phyloP scores from a whole-genome alignment of 1,140 invertebrate species.

The Trichonephila inaurata region DNA sequence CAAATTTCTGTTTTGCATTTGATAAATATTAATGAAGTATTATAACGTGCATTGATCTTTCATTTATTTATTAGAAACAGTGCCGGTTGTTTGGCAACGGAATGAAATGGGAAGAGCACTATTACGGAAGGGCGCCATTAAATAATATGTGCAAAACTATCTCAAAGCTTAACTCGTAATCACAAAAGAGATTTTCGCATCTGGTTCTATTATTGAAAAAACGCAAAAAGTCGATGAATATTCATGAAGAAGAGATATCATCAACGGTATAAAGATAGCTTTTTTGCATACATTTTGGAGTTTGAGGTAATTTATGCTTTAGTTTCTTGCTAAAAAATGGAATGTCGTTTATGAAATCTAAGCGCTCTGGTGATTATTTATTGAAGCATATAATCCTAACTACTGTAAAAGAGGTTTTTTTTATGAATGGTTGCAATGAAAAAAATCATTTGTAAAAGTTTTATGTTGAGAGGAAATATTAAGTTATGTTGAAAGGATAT shows the following conservation, averaged over 20 bases:
- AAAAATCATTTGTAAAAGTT: too few relatives aligned
- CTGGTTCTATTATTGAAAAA: neutral
- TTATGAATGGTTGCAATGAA: too few relatives aligned
- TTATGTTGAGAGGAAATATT: too few relatives aligned
- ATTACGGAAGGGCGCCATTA: neutral
- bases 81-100: constrained; percentile 25
- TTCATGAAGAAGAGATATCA: neutral
- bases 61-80: constrained; percentile 45
- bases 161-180: neutral
- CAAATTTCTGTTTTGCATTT: constrained; percentile 54
- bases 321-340: too few relatives aligned
- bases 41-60: constrained; percentile 1
- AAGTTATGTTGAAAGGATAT: too few relatives aligned
- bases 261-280: neutral
- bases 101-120: constrained; percentile 1
- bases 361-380: neutral
- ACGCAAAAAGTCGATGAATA: neutral
- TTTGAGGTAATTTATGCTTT: neutral
- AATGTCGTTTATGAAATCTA: neutral
- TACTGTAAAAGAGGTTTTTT: too few relatives aligned
- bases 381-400: neutral
- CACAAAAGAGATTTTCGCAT: neutral
- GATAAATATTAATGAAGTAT: constrained; percentile 56
- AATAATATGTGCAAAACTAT: neutral
- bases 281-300: neutral